A percentile compares a stretch with the other conserved stretches of the same genome.
Conservation (phyloP, 2,797 vertebrate genomes). For the Hippopotamyrus pictus region DNA sequence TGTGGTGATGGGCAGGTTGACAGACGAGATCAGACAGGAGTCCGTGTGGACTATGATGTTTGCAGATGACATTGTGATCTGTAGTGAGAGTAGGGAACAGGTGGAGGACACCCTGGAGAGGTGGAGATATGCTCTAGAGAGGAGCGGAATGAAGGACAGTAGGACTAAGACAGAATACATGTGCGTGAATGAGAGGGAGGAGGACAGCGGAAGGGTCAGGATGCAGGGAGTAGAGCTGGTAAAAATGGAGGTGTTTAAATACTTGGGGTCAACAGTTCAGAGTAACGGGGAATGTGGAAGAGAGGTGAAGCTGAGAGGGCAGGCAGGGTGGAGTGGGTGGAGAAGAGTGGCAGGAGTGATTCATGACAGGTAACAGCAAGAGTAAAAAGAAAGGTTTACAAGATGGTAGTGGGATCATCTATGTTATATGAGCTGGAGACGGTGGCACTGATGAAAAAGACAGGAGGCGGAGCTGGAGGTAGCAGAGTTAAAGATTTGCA, state of each 20-base stretch:
- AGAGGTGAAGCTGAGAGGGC: no score
- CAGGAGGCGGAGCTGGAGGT: not conserved
- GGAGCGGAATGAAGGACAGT: not conserved
- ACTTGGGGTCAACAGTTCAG: no score
- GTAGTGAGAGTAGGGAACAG: not conserved
- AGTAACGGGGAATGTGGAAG: no score
- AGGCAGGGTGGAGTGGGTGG: no score
- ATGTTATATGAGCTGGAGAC: no score
- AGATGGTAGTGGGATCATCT: not conserved
- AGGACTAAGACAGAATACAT: not conserved
- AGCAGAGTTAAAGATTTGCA: not conserved
- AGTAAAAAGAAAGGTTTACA: not conserved
- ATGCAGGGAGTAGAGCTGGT: no score
- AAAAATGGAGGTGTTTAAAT: no score
- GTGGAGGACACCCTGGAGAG: not conserved
- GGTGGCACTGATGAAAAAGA: not conserved
- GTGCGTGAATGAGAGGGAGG: not conserved
- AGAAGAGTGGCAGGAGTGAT: not conserved
- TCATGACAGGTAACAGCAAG: not conserved
- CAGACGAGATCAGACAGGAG: not conserved
- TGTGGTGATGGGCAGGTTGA: not conserved
- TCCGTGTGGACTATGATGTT: not conserved
- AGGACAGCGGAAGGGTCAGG: not conserved
- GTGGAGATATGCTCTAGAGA: not conserved
- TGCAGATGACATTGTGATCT: not conserved